Conservation (phyloP, 2,113 vertebrate species). For the Drymodes brunneopygia region DNA sequence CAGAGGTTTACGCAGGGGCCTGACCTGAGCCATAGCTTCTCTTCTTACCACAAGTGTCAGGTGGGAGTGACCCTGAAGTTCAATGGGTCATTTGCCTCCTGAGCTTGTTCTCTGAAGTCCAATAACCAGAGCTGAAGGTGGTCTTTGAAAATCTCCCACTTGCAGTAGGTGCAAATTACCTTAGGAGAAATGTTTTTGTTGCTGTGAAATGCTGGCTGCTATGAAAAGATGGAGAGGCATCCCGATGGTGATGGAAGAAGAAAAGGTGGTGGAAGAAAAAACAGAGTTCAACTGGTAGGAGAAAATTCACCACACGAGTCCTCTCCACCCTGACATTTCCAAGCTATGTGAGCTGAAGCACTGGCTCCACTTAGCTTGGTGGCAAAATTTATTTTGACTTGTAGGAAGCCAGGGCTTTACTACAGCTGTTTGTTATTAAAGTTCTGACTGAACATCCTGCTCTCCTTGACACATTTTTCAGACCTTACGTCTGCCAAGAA, state of each 20-base stretch:
- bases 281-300: neutral
- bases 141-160: neutral
- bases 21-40: neutral
- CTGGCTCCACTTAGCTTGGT: neutral
- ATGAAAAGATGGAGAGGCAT: neutral
- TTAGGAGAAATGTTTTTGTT: neutral
- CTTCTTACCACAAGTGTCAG: neutral
- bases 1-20: neutral
- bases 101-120: neutral
- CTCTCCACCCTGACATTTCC: neutral
- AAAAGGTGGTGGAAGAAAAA: neutral
- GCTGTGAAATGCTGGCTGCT: neutral
- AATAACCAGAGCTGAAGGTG: neutral
- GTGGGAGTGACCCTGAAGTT: neutral
- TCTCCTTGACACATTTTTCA: slow-evolving; percentile 7
- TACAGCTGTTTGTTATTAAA: slow-evolving; percentile 46
- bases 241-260: rapidly evolving
- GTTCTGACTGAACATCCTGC: slow-evolving; percentile 10
- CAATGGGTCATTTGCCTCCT: neutral
- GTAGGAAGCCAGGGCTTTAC: neutral
- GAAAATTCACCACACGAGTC: neutral
- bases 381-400: neutral
- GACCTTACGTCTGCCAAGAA: slow-evolving; percentile 2
- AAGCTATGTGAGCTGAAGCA: neutral
- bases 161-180: neutral